Base-by-base conservation (phyloP, 2,797 vertebrate species). In the Orestias chungarensis region DNA sequence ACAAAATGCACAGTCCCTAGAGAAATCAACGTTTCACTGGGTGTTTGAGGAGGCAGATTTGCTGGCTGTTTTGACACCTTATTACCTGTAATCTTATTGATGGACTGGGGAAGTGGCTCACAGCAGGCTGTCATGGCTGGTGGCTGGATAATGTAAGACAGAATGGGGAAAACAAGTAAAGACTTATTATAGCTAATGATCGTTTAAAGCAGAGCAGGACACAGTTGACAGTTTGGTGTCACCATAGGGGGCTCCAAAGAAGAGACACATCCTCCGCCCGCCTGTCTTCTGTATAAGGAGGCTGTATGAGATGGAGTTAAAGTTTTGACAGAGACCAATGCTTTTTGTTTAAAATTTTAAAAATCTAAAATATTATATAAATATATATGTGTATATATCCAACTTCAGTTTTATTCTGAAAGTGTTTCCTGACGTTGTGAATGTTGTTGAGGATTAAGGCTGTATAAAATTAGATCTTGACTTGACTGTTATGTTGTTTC, bases 61-160 rank as follows among this genome's bases (percentile, higher is more conserved):
- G 42, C 82, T 52, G 87, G 70, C 89, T 90, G 84, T 88, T 89
- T 91, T 94, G 94, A 95, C 94, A 94, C 93, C 91, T 94, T 93
- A 92, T 95, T 95, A 94, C 93, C 92, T 93, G 91, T 94, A 93
- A 95, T 95, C 93, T 94, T 86, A 88, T 85, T 94, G 94, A 95
- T 84, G 88, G 93, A 86, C 87, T 35, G 89, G 85, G 84, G 90
- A 87, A 81, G 86, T 83, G 84, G 87, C 91, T 90, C 82, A 67
- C 89, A 87, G 86, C 74, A 67, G 84, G 86, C 83, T 78, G 85
- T 76, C 44, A 75, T 66, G 49, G 81, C 86, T 88, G 88, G 71
- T 81, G 88, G 81, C 88, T 84, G 71, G 77, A 92, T 93, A 89
- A 94, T 91, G 92, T 91, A 92, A 92, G 89, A 87, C 83, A 82